These are phyloP conservation scores for Bombyx mori DNA, from an alignment of 1,140 invertebrate genomes.

Conservation along the genomic window ASM3026992v2 NC_085112.1:3781001-3781500, in stretches of 20 bases:
- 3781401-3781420: conserved; percentile 47
- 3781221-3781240: conserved; percentile 70
- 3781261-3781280: conserved; percentile 87
- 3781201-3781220: conserved; percentile 71
- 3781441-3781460: too few relatives aligned
- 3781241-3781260: conserved; percentile 71
- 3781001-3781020: conserved; percentile 66
- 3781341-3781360: conserved; percentile 90
- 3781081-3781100: conserved; percentile 72
- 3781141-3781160: conserved; percentile 73
- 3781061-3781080: conserved; percentile 70
- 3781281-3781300: conserved; percentile 87
- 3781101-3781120: conserved; percentile 72
- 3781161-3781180: conserved; percentile 70
- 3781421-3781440: conserved; percentile 1
- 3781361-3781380: conserved; percentile 80
- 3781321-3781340: conserved; percentile 89
- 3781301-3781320: conserved; percentile 84
- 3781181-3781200: conserved; percentile 71
- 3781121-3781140: conserved; percentile 70
- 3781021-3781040: conserved; percentile 69
- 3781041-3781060: conserved; percentile 70
- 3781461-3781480: conserved; percentile 27
- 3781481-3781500: conserved; percentile 74
- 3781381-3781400: conserved; percentile 89